Evolutionary conservation across 1,140 invertebrate species (phyloP).

Genomic region (Apis cerana): DNA sequence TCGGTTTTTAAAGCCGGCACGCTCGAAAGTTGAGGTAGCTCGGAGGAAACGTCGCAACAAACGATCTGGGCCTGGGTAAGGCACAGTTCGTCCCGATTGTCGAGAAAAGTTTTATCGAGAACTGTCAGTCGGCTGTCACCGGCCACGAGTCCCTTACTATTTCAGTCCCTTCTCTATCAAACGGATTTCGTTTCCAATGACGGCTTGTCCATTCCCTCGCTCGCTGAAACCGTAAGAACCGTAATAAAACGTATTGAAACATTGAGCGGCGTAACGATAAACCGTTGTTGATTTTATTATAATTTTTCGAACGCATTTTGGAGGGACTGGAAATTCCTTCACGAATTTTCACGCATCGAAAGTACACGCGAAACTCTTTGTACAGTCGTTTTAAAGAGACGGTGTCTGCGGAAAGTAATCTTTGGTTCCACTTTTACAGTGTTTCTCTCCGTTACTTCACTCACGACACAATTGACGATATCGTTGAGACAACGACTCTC

Average conservation of each 20-base stretch:
- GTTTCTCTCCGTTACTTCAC: too few relatives aligned
- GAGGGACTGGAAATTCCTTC: too few relatives aligned
- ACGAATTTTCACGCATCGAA: too few relatives aligned
- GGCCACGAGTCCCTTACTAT: slow-evolving; percentile 20
- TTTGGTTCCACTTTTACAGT: too few relatives aligned
- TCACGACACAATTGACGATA: too few relatives aligned
- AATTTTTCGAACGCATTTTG: too few relatives aligned
- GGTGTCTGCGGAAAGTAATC: too few relatives aligned
- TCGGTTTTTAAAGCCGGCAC: slow-evolving; percentile 11
- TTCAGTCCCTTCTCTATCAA: slow-evolving; percentile 42
- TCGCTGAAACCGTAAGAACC: not conserved
- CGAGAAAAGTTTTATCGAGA: slow-evolving; percentile 57
- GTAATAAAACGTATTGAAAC: not conserved
- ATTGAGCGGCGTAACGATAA: not conserved
- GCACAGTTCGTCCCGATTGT: not conserved
- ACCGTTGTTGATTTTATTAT: too few relatives aligned
- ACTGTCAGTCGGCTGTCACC: slow-evolving; percentile 47
- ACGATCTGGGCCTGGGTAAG: not conserved
- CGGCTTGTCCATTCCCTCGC: too few relatives aligned
- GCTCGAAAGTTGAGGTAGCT: not conserved
- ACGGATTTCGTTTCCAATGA: slow-evolving; percentile 35
- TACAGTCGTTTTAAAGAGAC: too few relatives aligned
- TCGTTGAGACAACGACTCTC: too few relatives aligned
- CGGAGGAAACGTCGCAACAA: not conserved
- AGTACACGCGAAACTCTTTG: too few relatives aligned